A percentile compares a stretch with the other conserved stretches of the same genome.
These are phyloP conservation scores for Synergus gifuensis DNA, from an alignment of 2,888 invertebrate genomes.

Conservation along the genomic window DNA sequence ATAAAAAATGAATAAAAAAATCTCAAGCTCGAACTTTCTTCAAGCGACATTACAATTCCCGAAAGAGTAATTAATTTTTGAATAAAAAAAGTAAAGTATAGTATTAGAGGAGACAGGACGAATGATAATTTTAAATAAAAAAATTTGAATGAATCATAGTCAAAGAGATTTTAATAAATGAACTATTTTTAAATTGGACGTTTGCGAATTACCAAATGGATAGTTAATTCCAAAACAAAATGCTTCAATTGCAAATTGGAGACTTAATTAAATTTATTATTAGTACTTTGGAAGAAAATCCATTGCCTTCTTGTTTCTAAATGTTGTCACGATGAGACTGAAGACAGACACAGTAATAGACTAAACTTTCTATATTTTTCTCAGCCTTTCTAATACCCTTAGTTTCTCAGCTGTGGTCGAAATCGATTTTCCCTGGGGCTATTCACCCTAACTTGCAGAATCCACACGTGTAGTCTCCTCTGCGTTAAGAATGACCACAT, in stretches of 20 bases:
- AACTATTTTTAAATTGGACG: too few species aligned
- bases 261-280: too few species aligned
- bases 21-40: not conserved
- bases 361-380: not conserved
- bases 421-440: slow-evolving; percentile 69
- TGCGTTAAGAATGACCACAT: not conserved
- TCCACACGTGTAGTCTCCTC: slow-evolving; percentile 57
- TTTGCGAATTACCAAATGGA: too few species aligned
- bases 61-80: not conserved
- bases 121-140: too few species aligned
- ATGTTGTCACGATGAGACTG: not conserved
- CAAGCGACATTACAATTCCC: not conserved
- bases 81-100: not conserved
- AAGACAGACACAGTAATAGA: not conserved
- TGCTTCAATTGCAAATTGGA: too few species aligned
- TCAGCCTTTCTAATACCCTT: slow-evolving; percentile 34
- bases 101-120: too few species aligned
- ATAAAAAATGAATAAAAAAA: not conserved
- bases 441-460: slow-evolving; percentile 64
- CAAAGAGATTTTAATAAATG: too few species aligned
- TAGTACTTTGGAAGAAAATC: not conserved
- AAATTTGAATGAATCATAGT: too few species aligned
- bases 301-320: not conserved
- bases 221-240: too few species aligned
- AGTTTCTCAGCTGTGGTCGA: slow-evolving; percentile 48